phyloP scores from a whole-genome alignment of 2,797 vertebrate species.

The Pogoniulus pusillus region DNA sequence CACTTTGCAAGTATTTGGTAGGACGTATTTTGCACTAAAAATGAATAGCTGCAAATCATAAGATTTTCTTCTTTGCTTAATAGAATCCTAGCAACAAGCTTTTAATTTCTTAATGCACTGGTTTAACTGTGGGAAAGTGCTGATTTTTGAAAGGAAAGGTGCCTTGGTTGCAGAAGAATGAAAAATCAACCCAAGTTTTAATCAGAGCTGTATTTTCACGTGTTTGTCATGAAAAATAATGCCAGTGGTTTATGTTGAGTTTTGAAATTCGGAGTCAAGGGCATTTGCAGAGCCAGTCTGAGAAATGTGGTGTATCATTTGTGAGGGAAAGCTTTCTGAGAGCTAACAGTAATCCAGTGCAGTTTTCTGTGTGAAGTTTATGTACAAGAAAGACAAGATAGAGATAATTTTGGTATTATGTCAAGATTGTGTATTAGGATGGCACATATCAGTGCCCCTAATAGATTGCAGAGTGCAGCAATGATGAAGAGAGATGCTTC shows the following conservation, averaged over 20 bases:
- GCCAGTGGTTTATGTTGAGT: background rate
- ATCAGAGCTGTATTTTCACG: background rate
- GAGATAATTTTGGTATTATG: slow-evolving; percentile 39
- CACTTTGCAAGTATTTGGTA: background rate
- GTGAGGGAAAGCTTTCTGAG: background rate
- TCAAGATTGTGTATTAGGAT: slow-evolving; percentile 14
- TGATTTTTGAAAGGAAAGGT: background rate
- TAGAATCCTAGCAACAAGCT: background rate
- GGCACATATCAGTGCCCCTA: slow-evolving; percentile 23
- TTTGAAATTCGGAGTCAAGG: background rate
- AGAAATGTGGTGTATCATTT: background rate
- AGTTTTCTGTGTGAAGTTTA: background rate
- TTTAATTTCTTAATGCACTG: background rate
- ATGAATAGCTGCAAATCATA: background rate
- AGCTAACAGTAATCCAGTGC: background rate
- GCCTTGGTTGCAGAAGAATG: background rate
- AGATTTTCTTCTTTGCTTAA: background rate
- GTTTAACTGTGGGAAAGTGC: background rate
- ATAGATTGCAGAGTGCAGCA: background rate
- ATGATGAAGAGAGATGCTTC: slow-evolving; percentile 47
- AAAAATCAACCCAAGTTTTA: background rate
- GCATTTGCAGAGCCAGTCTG: background rate
- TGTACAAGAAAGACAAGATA: background rate
- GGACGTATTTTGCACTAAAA: background rate
- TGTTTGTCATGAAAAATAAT: background rate